Conservation (phyloP, 1,140 invertebrate species). For the Euura saliciscinereae region DNA sequence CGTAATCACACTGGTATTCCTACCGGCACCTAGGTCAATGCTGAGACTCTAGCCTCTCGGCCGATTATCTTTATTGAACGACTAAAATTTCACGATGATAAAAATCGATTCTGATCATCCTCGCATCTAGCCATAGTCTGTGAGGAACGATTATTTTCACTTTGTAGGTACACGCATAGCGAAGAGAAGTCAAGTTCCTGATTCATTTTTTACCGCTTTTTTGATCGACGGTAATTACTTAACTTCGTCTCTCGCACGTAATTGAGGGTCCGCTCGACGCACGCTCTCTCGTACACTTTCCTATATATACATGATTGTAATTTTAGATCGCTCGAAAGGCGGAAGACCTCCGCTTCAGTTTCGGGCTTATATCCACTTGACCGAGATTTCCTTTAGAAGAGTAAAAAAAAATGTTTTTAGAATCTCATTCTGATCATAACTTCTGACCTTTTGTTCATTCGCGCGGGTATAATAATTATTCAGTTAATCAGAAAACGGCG, state of each 20-base stretch:
- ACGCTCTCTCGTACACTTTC: background rate
- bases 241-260: background rate
- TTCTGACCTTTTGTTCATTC: too few species aligned
- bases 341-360: background rate
- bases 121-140: too few species aligned
- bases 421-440: too few species aligned
- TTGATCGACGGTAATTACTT: background rate
- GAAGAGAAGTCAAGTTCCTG: background rate
- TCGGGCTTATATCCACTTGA: too few species aligned
- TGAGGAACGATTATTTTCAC: too few species aligned
- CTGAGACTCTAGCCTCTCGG: background rate
- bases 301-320: background rate
- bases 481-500: too few species aligned
- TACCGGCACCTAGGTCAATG: constrained; percentile 2
- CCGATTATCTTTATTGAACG: background rate
- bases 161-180: too few species aligned
- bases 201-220: background rate
- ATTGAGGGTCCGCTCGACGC: background rate
- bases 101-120: too few species aligned
- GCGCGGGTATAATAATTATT: too few species aligned
- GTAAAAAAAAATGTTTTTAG: too few species aligned
- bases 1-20: background rate
- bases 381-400: too few species aligned
- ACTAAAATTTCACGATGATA: too few species aligned
- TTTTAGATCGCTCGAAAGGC: constrained; percentile 1